phyloP scores from a whole-genome alignment of 92 coral and sea anemone species.

The Paramuricea clavata region DNA sequence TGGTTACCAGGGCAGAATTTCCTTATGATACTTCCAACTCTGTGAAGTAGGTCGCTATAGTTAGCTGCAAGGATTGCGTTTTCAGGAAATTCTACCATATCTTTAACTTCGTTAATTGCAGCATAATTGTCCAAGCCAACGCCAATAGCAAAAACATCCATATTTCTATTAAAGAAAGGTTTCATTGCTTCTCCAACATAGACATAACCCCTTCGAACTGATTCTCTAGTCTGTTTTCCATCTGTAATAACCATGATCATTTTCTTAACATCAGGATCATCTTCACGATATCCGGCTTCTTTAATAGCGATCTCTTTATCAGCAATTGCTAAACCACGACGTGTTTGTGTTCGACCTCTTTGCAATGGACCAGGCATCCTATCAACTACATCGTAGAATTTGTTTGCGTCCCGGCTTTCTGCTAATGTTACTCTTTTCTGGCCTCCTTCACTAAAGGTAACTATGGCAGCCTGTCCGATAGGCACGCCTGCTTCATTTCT shows the following conservation, averaged over 20 bases:
- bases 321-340: constrained; percentile 6
- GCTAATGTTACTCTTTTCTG: constrained; percentile 4
- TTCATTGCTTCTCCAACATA: constrained; percentile 24
- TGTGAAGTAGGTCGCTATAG: not conserved
- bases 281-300: constrained; percentile 3
- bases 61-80: not conserved
- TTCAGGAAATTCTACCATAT: constrained; percentile 13
- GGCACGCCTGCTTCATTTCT: not conserved
- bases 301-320: not conserved
- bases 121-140: not conserved
- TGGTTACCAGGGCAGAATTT: not conserved
- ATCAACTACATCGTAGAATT: not conserved
- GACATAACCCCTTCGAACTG: not conserved
- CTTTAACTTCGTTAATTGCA: constrained; percentile 1
- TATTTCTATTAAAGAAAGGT: not conserved
- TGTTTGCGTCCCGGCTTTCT: constrained; percentile 7
- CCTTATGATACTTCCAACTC: not conserved
- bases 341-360: not conserved
- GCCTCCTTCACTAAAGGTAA: constrained; percentile 14
- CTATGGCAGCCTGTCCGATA: constrained; percentile 8
- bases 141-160: constrained; percentile 19
- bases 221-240: constrained; percentile 16
- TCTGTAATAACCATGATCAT: constrained; percentile 27
- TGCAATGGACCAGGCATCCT: constrained; percentile 17
- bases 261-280: constrained; percentile 28